A percentile compares a stretch with the other conserved stretches of the same genome.
Conservation (phyloP, 1,140 invertebrate genomes). For the Hyles euphorbiae region DNA sequence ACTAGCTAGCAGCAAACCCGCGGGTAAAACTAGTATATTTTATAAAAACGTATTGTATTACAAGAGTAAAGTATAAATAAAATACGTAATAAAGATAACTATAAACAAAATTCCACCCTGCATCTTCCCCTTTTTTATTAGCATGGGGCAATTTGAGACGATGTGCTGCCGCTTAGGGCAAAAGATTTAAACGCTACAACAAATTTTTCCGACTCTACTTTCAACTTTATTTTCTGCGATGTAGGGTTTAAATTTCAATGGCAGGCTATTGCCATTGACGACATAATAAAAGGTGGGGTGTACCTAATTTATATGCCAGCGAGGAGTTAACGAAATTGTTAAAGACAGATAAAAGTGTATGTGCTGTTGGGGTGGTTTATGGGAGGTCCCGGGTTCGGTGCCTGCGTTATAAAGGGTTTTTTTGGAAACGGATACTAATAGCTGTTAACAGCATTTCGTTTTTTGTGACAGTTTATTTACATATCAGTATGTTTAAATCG, state of each 20-base stretch:
- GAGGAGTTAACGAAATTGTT: constrained; percentile 72
- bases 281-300: too few relatives aligned
- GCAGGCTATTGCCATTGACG: background rate
- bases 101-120: constrained; percentile 70
- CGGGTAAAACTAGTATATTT: too few relatives aligned
- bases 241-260: too few relatives aligned
- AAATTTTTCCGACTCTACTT: constrained; percentile 5
- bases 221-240: background rate
- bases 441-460: constrained; percentile 11
- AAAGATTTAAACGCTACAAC: constrained; percentile 15
- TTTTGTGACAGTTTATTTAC: background rate
- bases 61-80: constrained; percentile 61
- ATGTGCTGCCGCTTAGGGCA: constrained; percentile 45
- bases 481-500: background rate
- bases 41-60: constrained; percentile 55
- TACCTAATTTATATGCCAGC: constrained; percentile 64
- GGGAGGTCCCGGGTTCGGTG: constrained; percentile 37
- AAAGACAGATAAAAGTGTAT: constrained; percentile 70
- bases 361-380: constrained; percentile 62
- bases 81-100: constrained; percentile 68
- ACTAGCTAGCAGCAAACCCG: too few relatives aligned
- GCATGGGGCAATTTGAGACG: constrained; percentile 67
- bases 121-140: constrained; percentile 70
- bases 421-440: constrained; percentile 50
- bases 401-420: constrained; percentile 35